Conservation (phyloP, 2,113 vertebrate genomes). For the Tetrao urogallus region DNA sequence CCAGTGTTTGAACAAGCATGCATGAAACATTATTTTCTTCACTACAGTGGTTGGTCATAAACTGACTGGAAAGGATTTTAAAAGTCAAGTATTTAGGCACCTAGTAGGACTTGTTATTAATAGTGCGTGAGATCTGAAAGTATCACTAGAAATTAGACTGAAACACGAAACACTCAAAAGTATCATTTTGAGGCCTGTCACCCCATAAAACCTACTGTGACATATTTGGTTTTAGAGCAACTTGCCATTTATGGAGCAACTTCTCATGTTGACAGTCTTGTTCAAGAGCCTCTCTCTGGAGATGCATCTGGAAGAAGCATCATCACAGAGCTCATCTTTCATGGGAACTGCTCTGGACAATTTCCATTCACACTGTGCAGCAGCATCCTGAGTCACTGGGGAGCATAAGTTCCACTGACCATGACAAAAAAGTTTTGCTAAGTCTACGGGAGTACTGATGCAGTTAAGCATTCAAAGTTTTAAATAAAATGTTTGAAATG, state of each 20-base stretch:
- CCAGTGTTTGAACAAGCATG: not conserved
- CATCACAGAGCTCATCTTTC: rapidly evolving
- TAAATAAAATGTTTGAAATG: not conserved
- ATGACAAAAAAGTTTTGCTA: not conserved
- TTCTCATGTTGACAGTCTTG: not conserved
- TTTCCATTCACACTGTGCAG: not conserved
- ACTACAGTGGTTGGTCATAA: not conserved
- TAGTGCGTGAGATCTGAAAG: not conserved
- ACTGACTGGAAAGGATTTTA: not conserved
- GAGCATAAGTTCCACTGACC: not conserved
- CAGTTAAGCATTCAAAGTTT: not conserved
- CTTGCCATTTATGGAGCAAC: not conserved
- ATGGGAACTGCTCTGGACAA: not conserved
- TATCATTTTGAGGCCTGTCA: not conserved
- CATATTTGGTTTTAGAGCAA: not conserved
- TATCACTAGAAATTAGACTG: not conserved
- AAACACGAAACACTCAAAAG: not conserved
- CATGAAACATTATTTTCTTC: not conserved
- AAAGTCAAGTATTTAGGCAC: not conserved
- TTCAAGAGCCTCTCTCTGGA: not conserved
- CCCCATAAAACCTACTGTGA: not conserved
- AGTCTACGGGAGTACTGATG: not conserved
- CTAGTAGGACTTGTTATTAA: not conserved
- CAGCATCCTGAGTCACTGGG: not conserved
- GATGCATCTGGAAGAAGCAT: not conserved